Evolutionary conservation across 2,113 vertebrate genomes (phyloP), one percentile per base, ranked within the genome.

Genomic region (Pterocles gutturalis): DNA sequence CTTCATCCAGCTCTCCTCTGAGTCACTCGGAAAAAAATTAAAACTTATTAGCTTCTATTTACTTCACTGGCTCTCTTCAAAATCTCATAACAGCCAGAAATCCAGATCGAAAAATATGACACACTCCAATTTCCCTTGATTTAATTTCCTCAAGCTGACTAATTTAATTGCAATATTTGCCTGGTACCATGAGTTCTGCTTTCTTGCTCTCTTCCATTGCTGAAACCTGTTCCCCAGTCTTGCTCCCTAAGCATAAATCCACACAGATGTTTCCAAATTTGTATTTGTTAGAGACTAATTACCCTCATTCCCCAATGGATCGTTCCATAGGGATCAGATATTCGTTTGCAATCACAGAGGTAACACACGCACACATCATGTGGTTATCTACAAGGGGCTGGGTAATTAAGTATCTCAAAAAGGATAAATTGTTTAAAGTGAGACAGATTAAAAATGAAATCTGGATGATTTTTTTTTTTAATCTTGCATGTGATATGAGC

Each of bases 261-360:
- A 60, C 93, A 95, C 96, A 97, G 95, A 96, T 96, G 91, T 94
- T 97, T 96, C 93, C 95, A 96, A 88, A 97, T 96, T 87, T 95
- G 70, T 97, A 87, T 95, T 96, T 96, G 91, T 96, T 96, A 97
- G 83, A 96, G 85, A 92, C 83, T 94, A 97, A 98, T 97, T 95
- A 83, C 70, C 58, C 49, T 58, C 66, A 73, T 60, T 96, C 92
- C 93, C 94, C 34, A 7, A 16, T 57, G 92, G 70, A 85, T 95
- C 49, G 8, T 75, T 89, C 94, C 85, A 28, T 1, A 26, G 91
- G 93, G 94, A 97, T 95, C 80, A 84, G 83, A 87, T 26, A 8
- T 3, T 66, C 80, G 1, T 85, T 93, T 95, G 84, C 10, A 2
- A 83, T 73, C 60, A 21, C 48, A 94, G 85, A 70, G n/a, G 64